These are phyloP conservation scores for Zygothrica quintamaculata DNA, from an alignment of 2,888 invertebrate species.

Conservation along the genomic window DNA sequence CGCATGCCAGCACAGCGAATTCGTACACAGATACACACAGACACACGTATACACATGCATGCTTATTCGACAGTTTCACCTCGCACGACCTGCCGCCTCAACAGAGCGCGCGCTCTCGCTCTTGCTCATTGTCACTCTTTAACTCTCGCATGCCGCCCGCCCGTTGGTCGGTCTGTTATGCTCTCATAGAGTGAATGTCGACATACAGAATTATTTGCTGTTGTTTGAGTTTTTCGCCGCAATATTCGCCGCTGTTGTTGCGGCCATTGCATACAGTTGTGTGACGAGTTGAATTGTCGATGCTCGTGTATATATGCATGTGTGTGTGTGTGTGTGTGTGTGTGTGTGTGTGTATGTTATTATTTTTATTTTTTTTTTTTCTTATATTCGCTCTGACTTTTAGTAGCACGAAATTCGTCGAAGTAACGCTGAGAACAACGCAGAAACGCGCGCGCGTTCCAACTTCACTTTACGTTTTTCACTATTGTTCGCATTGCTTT, in stretches of 20 bases:
- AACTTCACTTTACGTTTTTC: constrained; percentile 49
- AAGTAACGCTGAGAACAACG: constrained; percentile 60
- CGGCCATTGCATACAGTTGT: constrained; percentile 47
- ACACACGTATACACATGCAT: no score
- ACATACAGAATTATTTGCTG: constrained; percentile 22
- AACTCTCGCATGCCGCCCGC: constrained; percentile 12
- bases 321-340: neutral
- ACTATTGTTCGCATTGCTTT: constrained; percentile 24
- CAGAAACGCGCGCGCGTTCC: constrained; percentile 66
- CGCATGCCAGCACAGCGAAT: constrained; percentile 72
- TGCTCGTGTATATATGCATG: constrained; percentile 13
- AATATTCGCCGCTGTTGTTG: constrained; percentile 34
- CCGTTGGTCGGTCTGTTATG: constrained; percentile 23
- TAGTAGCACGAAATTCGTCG: constrained; percentile 57
- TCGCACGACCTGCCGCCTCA: constrained; percentile 57
- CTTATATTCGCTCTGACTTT: constrained; percentile 51
- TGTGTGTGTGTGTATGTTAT: neutral
- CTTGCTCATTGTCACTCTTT: constrained; percentile 31
- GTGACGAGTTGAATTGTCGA: constrained; percentile 59
- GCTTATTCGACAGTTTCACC: constrained; percentile 57
- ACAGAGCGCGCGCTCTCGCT: constrained; percentile 23
- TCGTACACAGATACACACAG: constrained; percentile 42
- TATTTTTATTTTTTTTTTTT: constrained; percentile 19
- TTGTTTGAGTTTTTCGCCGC: constrained; percentile 36
- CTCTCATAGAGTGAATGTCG: constrained; percentile 42